Base-by-base conservation (phyloP, 2,797 vertebrate genomes). In the Sciaenops ocellatus region DNA sequence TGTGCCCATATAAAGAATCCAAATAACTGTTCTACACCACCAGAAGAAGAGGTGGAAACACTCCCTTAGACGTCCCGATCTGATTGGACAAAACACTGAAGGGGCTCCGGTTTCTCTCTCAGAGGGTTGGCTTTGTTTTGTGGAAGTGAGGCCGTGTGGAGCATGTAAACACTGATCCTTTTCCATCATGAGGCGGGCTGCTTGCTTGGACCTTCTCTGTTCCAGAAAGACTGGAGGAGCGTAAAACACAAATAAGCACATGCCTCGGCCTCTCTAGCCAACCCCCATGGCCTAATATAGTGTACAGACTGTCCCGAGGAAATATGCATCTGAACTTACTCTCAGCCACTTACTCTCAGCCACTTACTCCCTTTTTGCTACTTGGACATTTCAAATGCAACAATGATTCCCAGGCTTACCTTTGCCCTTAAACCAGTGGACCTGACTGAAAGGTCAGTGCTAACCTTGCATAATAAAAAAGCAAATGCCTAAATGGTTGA, bases 131-230 rank as follows among this genome's bases (percentile, higher is more conserved):
- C 76, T 93, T 93, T 93, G 91, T 92, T 93, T 89, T 92, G 84
- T 78, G 78, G 72, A 80, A 86, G 84, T 57, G 71, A 83, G 79
- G 84, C 82, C 68, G 83, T 93, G 90, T 85, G 78, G 79, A 76
- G 89, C 91, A 94, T 93, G 92, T 93, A 94, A 94, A 94, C 92
- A 94, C 83, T 62, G 87, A 67, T 86, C 69, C 82, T 63, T 71
- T 85, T 89, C 84, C 79, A 80, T 83, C 78, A 41, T 26, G 80
- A 90, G 78, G 74, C 41, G n/a, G 66, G 46, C 73, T 42, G 61
- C 64, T 80, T 50, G 54, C 76, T 81, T 66, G 69, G 82, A 76
- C 69, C 55, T 50, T 56, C 79, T 73, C 59, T 3, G 64, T 48
- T 80, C 82, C 78, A 90, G 70, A 87, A 82, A 82, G 67, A 42